Percentiles rank a stretch among this genome's conserved stretches.
These are phyloP conservation scores for Plebejus anna DNA, from an alignment of 2,888 invertebrate genomes.

Conservation along the genomic window DNA sequence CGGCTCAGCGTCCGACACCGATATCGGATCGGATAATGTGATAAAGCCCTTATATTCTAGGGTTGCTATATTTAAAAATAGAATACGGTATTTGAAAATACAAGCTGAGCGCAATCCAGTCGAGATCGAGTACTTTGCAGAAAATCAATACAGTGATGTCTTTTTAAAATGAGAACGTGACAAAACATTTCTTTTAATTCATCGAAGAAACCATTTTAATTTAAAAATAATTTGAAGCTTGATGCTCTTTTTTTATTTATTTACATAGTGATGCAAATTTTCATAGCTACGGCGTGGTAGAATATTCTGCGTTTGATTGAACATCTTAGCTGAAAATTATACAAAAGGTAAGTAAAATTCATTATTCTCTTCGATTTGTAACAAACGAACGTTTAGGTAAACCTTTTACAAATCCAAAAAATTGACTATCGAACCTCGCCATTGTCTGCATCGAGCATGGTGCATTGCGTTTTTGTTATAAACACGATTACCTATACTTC, in stretches of 20 bases:
- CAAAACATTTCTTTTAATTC: slow-evolving; percentile 71
- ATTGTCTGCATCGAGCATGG: slow-evolving; percentile 80
- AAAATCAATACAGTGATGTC: slow-evolving; percentile 78
- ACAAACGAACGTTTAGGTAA: slow-evolving; percentile 1
- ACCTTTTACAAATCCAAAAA: slow-evolving; percentile 39
- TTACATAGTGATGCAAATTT: slow-evolving; percentile 78
- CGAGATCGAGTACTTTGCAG: slow-evolving; percentile 49
- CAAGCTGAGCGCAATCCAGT: slow-evolving; percentile 43
- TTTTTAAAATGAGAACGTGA: slow-evolving; percentile 80
- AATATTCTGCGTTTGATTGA: slow-evolving; percentile 69
- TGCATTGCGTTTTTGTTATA: slow-evolving; percentile 71
- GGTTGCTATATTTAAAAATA: slow-evolving; percentile 20
- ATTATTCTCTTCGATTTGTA: slow-evolving; percentile 36
- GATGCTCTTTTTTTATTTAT: slow-evolving; percentile 80
- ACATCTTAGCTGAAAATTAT: slow-evolving; percentile 68
- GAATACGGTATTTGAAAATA: slow-evolving; percentile 29
- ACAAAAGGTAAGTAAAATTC: slow-evolving; percentile 67
- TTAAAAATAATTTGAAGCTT: slow-evolving; percentile 72
- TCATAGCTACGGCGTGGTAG: slow-evolving; percentile 79
- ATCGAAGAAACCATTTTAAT: slow-evolving; percentile 68
- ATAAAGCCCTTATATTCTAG: background rate
- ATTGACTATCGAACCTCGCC: slow-evolving; percentile 76
- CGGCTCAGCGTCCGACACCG: too few species aligned
- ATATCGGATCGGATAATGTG: too few species aligned
- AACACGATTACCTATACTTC: slow-evolving; percentile 39